Evolutionary conservation across 2,113 vertebrate species (phyloP).

Genomic region (Aramus guarauna): DNA sequence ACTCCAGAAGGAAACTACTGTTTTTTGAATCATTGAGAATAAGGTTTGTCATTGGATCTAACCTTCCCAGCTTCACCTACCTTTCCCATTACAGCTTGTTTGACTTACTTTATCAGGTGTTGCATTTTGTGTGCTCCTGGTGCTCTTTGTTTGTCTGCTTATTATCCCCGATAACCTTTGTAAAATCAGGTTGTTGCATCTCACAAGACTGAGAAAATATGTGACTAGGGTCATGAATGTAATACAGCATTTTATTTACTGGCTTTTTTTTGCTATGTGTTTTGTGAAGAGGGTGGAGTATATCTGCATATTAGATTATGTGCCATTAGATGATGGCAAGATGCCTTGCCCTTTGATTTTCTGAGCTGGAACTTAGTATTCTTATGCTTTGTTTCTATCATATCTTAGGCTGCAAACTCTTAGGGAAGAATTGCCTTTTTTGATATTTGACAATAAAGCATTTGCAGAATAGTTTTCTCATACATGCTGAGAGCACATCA

Average conservation of each 20-base stretch:
- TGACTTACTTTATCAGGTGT: neutral
- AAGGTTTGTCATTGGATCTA: neutral
- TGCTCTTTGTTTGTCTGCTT: neutral
- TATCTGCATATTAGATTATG: neutral
- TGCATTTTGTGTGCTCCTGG: neutral
- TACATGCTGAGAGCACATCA: neutral
- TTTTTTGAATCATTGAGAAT: neutral
- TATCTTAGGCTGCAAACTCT: neutral
- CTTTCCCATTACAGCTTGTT: neutral
- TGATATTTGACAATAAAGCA: neutral
- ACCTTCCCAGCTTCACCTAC: neutral
- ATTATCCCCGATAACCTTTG: neutral
- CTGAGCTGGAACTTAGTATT: neutral
- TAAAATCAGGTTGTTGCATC: neutral
- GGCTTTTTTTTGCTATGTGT: rapidly evolving
- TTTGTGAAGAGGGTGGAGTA: neutral
- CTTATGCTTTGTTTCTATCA: neutral
- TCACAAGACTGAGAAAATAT: neutral
- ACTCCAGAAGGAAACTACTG: neutral
- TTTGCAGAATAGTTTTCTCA: neutral
- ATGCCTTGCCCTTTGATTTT: neutral
- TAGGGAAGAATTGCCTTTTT: neutral
- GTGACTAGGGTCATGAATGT: neutral
- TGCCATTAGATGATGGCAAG: neutral
- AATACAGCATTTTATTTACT: neutral